A percentile compares a stretch with the other conserved stretches of the same genome.
phyloP scores from a whole-genome alignment of 2,113 vertebrate species.

The Trochalopteron elliotii region DNA sequence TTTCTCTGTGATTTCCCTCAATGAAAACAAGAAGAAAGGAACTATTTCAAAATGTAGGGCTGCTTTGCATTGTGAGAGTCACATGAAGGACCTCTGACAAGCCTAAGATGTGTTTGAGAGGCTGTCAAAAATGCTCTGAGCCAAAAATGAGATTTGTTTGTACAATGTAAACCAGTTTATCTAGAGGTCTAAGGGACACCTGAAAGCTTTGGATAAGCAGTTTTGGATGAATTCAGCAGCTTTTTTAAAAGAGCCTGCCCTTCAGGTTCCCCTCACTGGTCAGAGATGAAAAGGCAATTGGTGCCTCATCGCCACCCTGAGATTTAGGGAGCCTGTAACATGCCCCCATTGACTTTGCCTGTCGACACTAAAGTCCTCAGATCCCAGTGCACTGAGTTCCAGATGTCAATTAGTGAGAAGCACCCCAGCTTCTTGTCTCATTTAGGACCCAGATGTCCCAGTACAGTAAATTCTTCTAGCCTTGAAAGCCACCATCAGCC shows the following conservation, averaged over 20 bases:
- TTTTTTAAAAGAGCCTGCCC: neutral
- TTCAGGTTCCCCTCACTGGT: neutral
- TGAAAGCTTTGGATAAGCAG: constrained; percentile 59
- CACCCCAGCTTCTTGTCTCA: neutral
- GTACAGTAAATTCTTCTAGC: neutral
- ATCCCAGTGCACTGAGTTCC: neutral
- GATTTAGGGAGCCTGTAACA: neutral
- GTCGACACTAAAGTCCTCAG: neutral
- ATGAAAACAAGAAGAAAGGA: constrained; percentile 57
- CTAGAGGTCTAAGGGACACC: constrained; percentile 50
- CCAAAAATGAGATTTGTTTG: constrained; percentile 63
- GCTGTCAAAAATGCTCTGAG: constrained; percentile 59
- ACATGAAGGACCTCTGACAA: constrained; percentile 61
- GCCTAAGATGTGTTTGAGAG: constrained; percentile 48
- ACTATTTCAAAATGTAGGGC: constrained; percentile 47
- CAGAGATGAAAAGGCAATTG: neutral
- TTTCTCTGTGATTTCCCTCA: constrained; percentile 56
- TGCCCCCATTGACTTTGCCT: neutral
- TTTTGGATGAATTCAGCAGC: constrained; percentile 17
- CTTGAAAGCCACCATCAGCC: neutral
- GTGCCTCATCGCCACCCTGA: neutral
- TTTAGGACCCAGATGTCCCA: neutral
- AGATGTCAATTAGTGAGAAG: neutral
- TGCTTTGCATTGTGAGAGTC: constrained; percentile 56
- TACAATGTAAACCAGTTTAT: constrained; percentile 57